Percentiles rank a stretch among this genome's conserved stretches.
Conservation (phyloP, 2,113 vertebrate species). For the Etheostoma cragini region DNA sequence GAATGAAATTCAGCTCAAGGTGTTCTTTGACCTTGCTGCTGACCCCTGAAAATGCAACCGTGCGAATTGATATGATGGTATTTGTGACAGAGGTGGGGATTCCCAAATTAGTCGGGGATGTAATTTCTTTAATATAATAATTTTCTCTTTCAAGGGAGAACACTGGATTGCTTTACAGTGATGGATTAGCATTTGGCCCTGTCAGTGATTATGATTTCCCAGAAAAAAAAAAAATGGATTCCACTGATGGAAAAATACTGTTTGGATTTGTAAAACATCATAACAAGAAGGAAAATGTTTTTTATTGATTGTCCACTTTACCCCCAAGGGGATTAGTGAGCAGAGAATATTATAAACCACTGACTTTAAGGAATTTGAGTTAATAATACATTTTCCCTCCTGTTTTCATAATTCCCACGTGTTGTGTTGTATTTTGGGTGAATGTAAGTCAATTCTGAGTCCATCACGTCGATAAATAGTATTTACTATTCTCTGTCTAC, state of each 20-base stretch:
- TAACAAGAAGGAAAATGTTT: no score
- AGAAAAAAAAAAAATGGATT: no score
- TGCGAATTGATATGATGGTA: constrained; percentile 27
- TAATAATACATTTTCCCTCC: background rate
- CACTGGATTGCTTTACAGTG: background rate
- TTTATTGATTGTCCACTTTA: no score
- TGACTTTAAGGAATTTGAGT: no score
- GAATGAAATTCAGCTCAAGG: constrained; percentile 31
- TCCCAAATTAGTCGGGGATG: background rate
- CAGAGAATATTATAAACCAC: no score
- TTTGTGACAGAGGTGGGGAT: constrained; percentile 10
- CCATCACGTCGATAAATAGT: background rate
- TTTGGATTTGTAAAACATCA: no score
- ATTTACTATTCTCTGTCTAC: background rate
- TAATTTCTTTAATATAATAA: background rate
- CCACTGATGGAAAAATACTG: no score
- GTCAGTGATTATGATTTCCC: no score
- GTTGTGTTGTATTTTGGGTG: background rate
- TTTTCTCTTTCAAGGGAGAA: background rate
- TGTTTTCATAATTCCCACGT: background rate
- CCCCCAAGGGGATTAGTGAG: no score
- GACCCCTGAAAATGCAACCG: constrained; percentile 32
- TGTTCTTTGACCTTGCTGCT: background rate
- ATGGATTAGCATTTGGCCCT: background rate
- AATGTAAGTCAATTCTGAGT: background rate